Evolutionary conservation across 2,797 vertebrate species (phyloP).

Genomic region (Thunnus albacares): DNA sequence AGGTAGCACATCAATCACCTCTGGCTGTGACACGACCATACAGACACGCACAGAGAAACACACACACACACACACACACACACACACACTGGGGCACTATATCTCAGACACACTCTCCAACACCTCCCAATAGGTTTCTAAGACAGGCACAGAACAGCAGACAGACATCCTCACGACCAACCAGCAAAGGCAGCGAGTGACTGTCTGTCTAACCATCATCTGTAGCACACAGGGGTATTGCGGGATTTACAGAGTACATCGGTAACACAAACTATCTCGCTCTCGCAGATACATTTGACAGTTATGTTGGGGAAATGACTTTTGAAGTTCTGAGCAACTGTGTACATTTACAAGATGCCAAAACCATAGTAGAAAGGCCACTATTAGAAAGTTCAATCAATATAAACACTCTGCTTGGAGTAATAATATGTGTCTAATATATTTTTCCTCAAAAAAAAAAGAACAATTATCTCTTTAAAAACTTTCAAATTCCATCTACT

Average conservation of each 20-base stretch:
- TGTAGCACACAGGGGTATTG: conserved; percentile 8
- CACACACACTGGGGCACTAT: conserved; percentile 2
- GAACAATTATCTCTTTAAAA: too few relatives aligned
- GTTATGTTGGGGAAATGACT: not conserved
- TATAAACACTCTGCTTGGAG: too few relatives aligned
- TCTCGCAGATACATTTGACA: conserved; percentile 15
- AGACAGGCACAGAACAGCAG: conserved; percentile 54
- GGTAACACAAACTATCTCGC: conserved; percentile 1
- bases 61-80: conserved; percentile 32
- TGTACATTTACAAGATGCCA: not conserved
- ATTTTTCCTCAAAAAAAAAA: too few relatives aligned
- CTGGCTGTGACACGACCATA: conserved; percentile 57
- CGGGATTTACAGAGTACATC: conserved; percentile 10
- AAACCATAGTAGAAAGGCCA: not conserved
- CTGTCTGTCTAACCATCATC: conserved; percentile 49
- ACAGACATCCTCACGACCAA: conserved; percentile 41
- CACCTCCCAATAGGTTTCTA: conserved; percentile 57
- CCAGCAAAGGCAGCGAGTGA: conserved; percentile 44
- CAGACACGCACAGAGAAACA: conserved; percentile 32
- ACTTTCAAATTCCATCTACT: too few relatives aligned
- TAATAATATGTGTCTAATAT: too few relatives aligned
- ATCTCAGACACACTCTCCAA: conserved; percentile 42
- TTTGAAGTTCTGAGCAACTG: not conserved
- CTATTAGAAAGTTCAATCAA: not conserved
- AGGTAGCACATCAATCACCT: conserved; percentile 76